A percentile compares a stretch with the other conserved stretches of the same genome.
Evolutionary conservation across 2,113 vertebrate species (phyloP).

Genomic region (Ornithorhynchus anatinus): DNA sequence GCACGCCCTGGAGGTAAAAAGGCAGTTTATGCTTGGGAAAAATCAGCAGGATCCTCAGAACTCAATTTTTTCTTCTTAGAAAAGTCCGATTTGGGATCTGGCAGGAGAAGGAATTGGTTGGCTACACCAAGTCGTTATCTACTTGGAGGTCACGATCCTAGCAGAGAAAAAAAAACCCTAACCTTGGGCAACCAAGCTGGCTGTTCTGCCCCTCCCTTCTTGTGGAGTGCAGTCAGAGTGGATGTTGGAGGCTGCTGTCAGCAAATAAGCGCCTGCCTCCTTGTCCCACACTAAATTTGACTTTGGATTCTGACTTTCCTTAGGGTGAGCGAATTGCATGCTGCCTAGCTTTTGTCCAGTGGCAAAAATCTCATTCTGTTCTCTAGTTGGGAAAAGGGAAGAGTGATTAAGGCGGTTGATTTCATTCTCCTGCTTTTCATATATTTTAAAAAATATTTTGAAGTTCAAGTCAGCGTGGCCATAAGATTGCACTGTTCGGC

Average conservation of each 20-base stretch:
- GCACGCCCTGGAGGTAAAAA: constrained; percentile 33
- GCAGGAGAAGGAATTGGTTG: too few species aligned
- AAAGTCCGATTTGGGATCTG: too few species aligned
- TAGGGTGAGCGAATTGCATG: not conserved
- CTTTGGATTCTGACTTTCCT: constrained; percentile 3
- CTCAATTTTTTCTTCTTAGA: too few species aligned
- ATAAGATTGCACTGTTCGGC: constrained; percentile 1
- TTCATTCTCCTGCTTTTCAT: not conserved
- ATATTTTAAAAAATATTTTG: constrained; percentile 8
- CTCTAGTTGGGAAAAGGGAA: not conserved
- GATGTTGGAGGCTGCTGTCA: too few species aligned
- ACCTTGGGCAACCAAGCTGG: too few species aligned
- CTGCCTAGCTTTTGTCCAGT: not conserved
- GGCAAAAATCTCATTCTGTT: constrained; percentile 7
- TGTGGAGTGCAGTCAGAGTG: too few species aligned
- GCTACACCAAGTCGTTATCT: too few species aligned
- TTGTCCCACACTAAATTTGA: not conserved
- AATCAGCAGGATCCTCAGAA: too few species aligned
- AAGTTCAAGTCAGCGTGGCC: not conserved
- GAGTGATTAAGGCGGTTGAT: not conserved
- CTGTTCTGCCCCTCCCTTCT: too few species aligned
- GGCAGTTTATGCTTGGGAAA: too few species aligned
- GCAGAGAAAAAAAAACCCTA: too few species aligned
- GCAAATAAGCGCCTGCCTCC: not conserved
- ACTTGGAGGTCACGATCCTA: too few species aligned